These are phyloP conservation scores for Theropithecus gelada DNA, from an alignment of 2,113 vertebrate genomes.

Conservation along the genomic window DNA sequence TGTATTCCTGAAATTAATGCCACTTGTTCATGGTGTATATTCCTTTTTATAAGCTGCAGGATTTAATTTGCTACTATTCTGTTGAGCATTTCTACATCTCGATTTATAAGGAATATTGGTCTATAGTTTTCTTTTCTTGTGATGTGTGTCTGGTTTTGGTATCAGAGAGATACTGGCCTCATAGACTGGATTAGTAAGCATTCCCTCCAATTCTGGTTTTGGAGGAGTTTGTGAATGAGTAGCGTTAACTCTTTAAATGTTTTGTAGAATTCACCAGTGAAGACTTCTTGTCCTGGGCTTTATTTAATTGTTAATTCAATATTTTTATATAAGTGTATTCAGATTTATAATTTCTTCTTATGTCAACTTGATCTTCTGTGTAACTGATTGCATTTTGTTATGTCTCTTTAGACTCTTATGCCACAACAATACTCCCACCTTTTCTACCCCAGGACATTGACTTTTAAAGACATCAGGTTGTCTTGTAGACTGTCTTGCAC, in stretches of 20 bases:
- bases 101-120: neutral
- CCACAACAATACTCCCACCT: neutral
- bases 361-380: neutral
- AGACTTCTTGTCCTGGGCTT: neutral
- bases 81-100: neutral
- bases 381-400: neutral
- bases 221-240: neutral
- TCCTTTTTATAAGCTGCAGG: neutral
- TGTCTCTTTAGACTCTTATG: neutral
- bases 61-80: neutral
- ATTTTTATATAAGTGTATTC: neutral
- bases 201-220: neutral
- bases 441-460: neutral
- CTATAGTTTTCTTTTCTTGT: neutral
- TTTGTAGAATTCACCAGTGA: neutral
- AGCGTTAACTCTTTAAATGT: neutral
- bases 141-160: neutral
- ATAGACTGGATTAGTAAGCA: neutral
- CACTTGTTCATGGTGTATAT: neutral
- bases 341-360: neutral
- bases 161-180: neutral
- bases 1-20: neutral
- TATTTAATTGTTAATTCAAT: neutral
- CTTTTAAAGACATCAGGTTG: neutral
- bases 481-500: neutral